phyloP scores from a whole-genome alignment of 1,140 invertebrate species.

The Zaprionus camerounensis region DNA sequence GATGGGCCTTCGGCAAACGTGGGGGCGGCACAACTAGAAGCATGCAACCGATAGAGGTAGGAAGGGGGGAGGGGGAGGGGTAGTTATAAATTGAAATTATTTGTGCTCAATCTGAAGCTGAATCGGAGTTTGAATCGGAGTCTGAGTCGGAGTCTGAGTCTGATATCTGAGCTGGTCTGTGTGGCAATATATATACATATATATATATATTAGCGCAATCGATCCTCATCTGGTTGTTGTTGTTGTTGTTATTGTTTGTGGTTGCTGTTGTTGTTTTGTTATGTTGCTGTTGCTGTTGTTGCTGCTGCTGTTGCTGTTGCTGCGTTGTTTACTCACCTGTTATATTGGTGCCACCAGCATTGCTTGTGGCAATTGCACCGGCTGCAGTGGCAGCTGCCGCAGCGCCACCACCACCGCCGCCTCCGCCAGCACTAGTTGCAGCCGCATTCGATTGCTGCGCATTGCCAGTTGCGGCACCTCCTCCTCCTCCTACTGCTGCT shows the following conservation, averaged over 20 bases:
- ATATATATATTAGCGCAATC: neutral
- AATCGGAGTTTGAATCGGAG: neutral
- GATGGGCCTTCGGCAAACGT: neutral
- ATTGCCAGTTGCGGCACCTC: conserved; percentile 40
- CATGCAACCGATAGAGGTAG: conserved; percentile 10
- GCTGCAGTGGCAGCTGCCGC: conserved; percentile 61
- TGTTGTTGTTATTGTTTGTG: neutral
- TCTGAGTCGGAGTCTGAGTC: too few species aligned
- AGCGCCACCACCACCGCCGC: conserved; percentile 55
- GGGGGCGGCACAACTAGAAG: conserved; percentile 1
- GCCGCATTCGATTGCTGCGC: conserved; percentile 56
- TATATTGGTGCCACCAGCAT: conserved; percentile 68
- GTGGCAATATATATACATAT: neutral
- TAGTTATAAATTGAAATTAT: neutral
- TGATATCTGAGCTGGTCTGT: neutral
- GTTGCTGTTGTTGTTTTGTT: neutral
- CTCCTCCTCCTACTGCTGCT: conserved; percentile 24
- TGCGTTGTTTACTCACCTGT: conserved; percentile 70
- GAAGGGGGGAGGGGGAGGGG: neutral
- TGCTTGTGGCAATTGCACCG: conserved; percentile 59
- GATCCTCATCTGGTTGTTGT: neutral
- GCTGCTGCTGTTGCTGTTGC: neutral
- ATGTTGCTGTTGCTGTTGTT: neutral
- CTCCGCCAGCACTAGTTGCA: conserved; percentile 40
- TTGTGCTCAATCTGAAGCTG: neutral